Base-by-base conservation (phyloP, 2,888 invertebrate genomes). In the Lepidonotus clava region DNA sequence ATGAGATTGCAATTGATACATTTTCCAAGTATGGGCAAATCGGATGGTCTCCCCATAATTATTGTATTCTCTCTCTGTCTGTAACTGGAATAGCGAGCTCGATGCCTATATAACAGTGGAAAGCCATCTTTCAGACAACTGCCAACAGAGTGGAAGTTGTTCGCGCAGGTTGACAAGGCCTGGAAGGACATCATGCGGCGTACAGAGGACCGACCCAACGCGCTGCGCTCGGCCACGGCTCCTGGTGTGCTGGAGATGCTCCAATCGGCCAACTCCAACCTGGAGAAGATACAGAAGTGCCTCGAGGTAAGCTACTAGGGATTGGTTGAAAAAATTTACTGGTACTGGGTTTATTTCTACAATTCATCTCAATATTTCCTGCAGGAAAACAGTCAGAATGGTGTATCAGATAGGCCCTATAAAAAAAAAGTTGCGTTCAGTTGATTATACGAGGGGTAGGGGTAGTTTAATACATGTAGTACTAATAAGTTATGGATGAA, bases 141-240 rank as follows among this genome's bases (percentile, higher is more conserved):
- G 84, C 92, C 93, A 36, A 91, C 89, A 85, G 94, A 94, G 88
- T 92, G 91, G 87, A 93, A 93, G 89, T 87, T 93, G 90, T 94
- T 94, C 86, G 90, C 90, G 38, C 90, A 91, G 56, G 93, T 94
- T 32, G 94, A 94, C 90, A 93, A 93, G 88, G 89, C 92, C 1
- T 94, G 94, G 94, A 93, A 93, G 89, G 93, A 94, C 87, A 91
- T 94, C 61, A 94, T 94, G 94, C 89, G 93, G 51, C 89, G 91
- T 61, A 93, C 93, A 1, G 93, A 93, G 87, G 94, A 94, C 85
- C 89, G 93, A 28, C 93, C 94, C 0, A 94, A 94, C 89, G 94
- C 94, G 21, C 90, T 94, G 46, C 92, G 92, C 86, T 91, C 93
- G 53, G 93, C 93, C 85, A 93, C 93, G 8, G 92, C 93, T 18